Base-by-base conservation (phyloP, 2,797 vertebrate genomes). In the Steatocranus sp. region DNA sequence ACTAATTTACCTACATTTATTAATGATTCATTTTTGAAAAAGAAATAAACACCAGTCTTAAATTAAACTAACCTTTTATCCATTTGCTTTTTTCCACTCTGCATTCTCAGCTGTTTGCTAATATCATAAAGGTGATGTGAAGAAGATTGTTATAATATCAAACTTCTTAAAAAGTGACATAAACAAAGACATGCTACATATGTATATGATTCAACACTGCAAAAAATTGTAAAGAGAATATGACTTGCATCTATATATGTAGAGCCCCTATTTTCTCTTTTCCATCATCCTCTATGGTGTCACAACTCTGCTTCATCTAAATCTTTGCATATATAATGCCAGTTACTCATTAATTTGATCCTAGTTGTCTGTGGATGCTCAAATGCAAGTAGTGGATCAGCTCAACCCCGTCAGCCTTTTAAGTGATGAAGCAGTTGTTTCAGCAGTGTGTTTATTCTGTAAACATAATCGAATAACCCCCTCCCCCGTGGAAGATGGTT, bases 361-460 rank as follows among this genome's bases (percentile, higher is more conserved):
- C 20, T 46, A 68, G n/a, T n/a, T n/a, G n/a, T n/a, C n/a, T n/a
- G n/a, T 66, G 34, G 34, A 5, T 9, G 11, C n/a, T 41, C 11
- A 23, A 3, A 43, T 73, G 68, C 0, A 6, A 30, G 17, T 8
- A 43, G 68, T 48, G 38, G 41, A 48, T 73, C 23, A 30, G 25
- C 25, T 73, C 25, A 30, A 18, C 25, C 1, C 15, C 3, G 1
- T 70, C 23, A 27, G 15, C 0, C 66, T 25, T 18, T 18, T 46
- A 46, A 46, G 2, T 12, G 2, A 48, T 48, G 17, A 48, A 73
- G 68, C 25, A n/a, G 68, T 46, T 73, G 41, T 30, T 48, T 1
- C 7, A 73, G 41, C 41, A 30, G 68, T 30, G 41, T 73, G 68
- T 73, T 73, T 48, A 18, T 73, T 73, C 25, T 73, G 68, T 73